These are phyloP conservation scores for Phylloscopus collybita DNA, from an alignment of 2,797 vertebrate species.

Conservation along the genomic window DNA sequence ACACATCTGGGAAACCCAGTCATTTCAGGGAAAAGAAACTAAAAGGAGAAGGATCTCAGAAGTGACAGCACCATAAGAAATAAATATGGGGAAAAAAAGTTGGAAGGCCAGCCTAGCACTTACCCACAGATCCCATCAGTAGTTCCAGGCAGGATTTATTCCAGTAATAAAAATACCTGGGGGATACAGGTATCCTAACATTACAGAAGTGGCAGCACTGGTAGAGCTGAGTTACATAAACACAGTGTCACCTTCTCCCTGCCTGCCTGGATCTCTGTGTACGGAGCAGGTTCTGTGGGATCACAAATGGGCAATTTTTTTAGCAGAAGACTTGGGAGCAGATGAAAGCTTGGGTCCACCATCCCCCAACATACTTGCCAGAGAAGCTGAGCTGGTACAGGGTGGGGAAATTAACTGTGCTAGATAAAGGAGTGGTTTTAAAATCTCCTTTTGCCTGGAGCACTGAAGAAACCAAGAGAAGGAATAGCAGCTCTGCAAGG, in stretches of 20 bases:
- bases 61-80: not conserved
- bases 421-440: conserved; percentile 52
- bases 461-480: conserved; percentile 17
- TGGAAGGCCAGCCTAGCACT: not conserved
- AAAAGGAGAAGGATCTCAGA: not conserved
- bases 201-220: not conserved
- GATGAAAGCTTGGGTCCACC: conserved; percentile 35
- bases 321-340: conserved; percentile 11
- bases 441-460: conserved; percentile 25
- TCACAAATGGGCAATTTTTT: not conserved
- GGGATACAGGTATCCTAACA: not conserved
- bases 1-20: not conserved
- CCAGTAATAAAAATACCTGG: not conserved
- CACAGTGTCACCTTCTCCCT: not conserved
- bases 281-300: not conserved
- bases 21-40: not conserved
- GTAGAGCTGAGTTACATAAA: not conserved
- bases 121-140: not conserved
- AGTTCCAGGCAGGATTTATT: not conserved
- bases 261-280: not conserved
- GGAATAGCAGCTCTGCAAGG: conserved; percentile 10
- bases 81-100: fast-evolving
- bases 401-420: conserved; percentile 33
- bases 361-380: not conserved
- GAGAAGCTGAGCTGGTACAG: conserved; percentile 44